Conservation (phyloP, 1,140 invertebrate genomes). For the Lanistes nyassanus region DNA sequence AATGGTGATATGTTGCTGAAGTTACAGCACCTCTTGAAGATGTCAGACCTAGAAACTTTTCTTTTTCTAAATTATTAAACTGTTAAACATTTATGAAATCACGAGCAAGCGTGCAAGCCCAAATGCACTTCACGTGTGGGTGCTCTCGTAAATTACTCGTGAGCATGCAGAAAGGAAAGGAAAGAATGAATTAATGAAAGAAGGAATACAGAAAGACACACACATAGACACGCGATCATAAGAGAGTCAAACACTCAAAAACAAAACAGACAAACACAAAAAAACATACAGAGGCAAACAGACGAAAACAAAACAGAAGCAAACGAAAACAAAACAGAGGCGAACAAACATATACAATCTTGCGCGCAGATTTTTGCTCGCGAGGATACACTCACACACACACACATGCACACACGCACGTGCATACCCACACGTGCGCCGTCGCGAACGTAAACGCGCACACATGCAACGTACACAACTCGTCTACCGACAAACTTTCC, state of each 20-base stretch:
- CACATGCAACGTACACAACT: background rate
- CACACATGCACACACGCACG: slow-evolving; percentile 13
- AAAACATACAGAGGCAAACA: background rate
- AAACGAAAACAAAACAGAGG: background rate
- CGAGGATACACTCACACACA: slow-evolving; percentile 1
- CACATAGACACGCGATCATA: background rate
- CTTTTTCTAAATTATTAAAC: too few relatives aligned
- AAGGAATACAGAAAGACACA: background rate
- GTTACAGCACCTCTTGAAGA: too few relatives aligned
- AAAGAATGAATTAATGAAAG: too few relatives aligned
- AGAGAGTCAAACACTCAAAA: too few relatives aligned
- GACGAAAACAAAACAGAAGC: background rate
- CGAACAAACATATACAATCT: slow-evolving; percentile 1
- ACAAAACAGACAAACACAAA: background rate
- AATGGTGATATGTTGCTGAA: too few relatives aligned
- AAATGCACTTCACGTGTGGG: too few relatives aligned
- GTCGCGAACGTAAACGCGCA: background rate
- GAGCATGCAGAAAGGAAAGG: too few relatives aligned
- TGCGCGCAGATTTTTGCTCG: background rate
- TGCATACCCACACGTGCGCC: background rate
- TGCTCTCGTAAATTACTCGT: too few relatives aligned
- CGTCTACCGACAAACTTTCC: background rate
- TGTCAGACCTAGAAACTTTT: too few relatives aligned
- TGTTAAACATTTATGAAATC: too few relatives aligned
- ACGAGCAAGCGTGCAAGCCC: too few relatives aligned